These are phyloP conservation scores for Chrysolina oricalcia DNA, from an alignment of 2,888 invertebrate species.

Conservation along the genomic window DNA sequence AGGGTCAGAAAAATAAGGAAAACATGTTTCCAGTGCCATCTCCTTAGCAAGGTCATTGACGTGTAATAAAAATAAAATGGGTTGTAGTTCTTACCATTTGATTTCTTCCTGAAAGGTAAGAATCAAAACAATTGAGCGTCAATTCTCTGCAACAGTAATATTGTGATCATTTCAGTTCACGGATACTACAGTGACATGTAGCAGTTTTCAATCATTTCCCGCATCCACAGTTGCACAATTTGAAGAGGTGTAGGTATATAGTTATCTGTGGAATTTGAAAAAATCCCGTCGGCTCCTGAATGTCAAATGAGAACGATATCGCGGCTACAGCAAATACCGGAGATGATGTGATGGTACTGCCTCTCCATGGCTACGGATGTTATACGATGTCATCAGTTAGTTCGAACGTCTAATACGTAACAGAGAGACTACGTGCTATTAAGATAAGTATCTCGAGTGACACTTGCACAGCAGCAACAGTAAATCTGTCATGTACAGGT, in stretches of 20 bases:
- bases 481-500: conserved; percentile 36
- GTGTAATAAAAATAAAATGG: too few relatives aligned
- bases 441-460: conserved; percentile 32
- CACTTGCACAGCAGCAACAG: conserved; percentile 27
- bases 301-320: neutral
- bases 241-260: neutral
- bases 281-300: conserved; percentile 3
- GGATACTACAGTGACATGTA: neutral
- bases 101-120: too few relatives aligned
- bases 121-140: too few relatives aligned
- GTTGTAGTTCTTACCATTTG: too few relatives aligned
- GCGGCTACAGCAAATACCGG: neutral
- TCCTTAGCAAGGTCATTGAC: too few relatives aligned
- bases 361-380: neutral
- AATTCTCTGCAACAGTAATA: too few relatives aligned
- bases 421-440: conserved; percentile 32
- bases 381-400: conserved; percentile 24
- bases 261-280: neutral
- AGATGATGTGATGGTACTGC: conserved; percentile 5
- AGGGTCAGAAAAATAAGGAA: too few relatives aligned
- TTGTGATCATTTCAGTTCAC: too few relatives aligned
- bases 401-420: conserved; percentile 20
- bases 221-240: neutral
- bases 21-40: too few relatives aligned
- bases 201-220: neutral